Conservation (phyloP, 2,113 vertebrate species). For the Pomatostomus ruficeps region DNA sequence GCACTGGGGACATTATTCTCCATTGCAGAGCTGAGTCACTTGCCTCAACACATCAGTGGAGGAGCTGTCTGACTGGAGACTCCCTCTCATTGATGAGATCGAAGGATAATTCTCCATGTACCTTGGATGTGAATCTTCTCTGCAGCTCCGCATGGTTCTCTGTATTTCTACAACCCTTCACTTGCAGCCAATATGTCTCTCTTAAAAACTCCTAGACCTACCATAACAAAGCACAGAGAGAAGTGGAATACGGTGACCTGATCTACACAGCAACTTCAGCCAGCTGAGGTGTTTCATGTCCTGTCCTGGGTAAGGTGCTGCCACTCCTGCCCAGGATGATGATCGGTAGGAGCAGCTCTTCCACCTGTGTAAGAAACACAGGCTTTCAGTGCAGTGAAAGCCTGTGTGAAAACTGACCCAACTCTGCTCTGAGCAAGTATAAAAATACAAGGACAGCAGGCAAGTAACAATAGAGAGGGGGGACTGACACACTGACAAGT, state of each 20-base stretch:
- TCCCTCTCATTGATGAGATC: neutral
- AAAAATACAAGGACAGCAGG: neutral
- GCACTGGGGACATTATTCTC: neutral
- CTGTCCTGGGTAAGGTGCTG: neutral
- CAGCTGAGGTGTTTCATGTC: neutral
- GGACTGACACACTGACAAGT: neutral
- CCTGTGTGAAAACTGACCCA: neutral
- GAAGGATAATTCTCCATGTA: neutral
- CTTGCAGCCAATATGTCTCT: neutral
- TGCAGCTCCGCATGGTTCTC: neutral
- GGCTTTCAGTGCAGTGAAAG: neutral
- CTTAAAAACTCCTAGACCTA: neutral
- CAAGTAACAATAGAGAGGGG: neutral
- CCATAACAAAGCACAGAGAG: neutral
- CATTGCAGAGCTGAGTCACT: neutral
- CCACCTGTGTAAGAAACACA: neutral
- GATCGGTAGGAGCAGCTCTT: neutral
- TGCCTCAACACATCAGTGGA: neutral
- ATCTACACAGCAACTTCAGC: neutral
- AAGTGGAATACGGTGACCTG: neutral
- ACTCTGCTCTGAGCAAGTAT: neutral
- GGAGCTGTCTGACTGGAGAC: neutral
- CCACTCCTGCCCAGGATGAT: neutral
- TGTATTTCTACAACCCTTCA: neutral
- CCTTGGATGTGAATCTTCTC: neutral